These are phyloP conservation scores for Macquaria ambigua DNA, from an alignment of 2,113 vertebrate genomes.

Conservation along the genomic window DNA sequence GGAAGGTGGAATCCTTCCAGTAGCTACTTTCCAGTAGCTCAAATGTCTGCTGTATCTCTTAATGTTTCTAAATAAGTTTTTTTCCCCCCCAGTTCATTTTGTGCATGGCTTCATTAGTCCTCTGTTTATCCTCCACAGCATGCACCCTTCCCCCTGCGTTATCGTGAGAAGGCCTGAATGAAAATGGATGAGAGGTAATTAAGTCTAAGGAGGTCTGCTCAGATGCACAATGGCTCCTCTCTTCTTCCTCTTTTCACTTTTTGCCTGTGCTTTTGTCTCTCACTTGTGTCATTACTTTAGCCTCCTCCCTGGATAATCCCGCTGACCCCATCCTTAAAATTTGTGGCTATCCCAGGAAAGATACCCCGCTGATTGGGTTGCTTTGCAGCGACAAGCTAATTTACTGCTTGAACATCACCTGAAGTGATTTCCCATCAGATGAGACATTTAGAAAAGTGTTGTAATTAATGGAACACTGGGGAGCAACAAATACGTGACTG, in stretches of 20 bases:
- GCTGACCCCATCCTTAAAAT: constrained; percentile 46
- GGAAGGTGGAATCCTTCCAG: not conserved
- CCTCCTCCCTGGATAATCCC: constrained; percentile 39
- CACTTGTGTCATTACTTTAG: constrained; percentile 46
- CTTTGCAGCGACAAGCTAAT: constrained; percentile 60
- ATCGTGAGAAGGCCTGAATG: constrained; percentile 52
- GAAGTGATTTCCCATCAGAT: constrained; percentile 68
- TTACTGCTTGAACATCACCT: constrained; percentile 69
- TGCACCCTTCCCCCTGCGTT: constrained; percentile 23
- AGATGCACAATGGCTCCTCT: constrained; percentile 56
- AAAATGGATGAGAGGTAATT: constrained; percentile 74
- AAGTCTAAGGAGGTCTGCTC: constrained; percentile 66
- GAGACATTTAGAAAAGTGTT: constrained; percentile 58
- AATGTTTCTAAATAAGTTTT: not conserved
- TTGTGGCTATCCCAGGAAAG: constrained; percentile 19
- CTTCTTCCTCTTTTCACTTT: constrained; percentile 40
- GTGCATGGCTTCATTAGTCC: constrained; percentile 49
- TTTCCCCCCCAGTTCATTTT: not conserved
- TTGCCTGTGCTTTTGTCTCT: constrained; percentile 47
- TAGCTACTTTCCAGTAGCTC: constrained; percentile 29
- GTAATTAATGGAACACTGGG: constrained; percentile 68
- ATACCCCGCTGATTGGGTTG: constrained; percentile 47
- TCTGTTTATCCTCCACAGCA: constrained; percentile 60
- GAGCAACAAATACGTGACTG: constrained; percentile 65
- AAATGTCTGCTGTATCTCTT: constrained; percentile 2